These are phyloP conservation scores for Chaetorhynchus papuensis DNA, from an alignment of 2,113 vertebrate genomes.

Conservation along the genomic window DNA sequence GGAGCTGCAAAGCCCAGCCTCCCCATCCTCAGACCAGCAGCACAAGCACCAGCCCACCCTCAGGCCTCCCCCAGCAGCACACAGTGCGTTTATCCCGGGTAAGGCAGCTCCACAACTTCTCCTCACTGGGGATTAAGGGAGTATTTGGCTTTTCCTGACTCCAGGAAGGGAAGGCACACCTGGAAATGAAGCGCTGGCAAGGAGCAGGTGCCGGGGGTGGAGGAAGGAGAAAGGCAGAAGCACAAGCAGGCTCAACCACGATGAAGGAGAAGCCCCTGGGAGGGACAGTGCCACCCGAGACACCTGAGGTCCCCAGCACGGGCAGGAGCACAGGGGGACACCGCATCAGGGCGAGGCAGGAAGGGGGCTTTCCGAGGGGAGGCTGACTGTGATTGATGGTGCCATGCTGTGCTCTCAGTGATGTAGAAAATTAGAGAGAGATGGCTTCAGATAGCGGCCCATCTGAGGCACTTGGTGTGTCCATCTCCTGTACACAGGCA, in stretches of 20 bases:
- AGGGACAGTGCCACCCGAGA: neutral
- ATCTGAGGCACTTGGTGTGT: neutral
- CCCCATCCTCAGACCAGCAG: neutral
- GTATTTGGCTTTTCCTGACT: neutral
- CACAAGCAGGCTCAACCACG: neutral
- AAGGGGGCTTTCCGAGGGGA: neutral
- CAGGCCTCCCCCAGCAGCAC: neutral
- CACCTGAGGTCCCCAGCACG: neutral
- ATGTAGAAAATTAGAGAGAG: slow-evolving; percentile 67
- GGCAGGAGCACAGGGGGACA: neutral
- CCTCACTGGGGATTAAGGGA: neutral
- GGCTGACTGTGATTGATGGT: slow-evolving; percentile 50
- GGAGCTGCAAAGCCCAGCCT: neutral
- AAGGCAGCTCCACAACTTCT: neutral
- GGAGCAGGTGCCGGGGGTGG: neutral
- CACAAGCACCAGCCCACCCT: neutral
- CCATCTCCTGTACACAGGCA: neutral
- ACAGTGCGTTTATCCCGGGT: neutral
- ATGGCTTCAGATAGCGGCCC: neutral
- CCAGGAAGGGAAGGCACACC: neutral
- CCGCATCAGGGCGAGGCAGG: fast-evolving
- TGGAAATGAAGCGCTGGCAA: neutral
- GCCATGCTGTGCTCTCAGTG: slow-evolving; percentile 3
- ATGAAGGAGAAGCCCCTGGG: neutral
- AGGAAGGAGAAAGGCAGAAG: neutral